These are phyloP conservation scores for Clavelina lepadiformis DNA, from an alignment of 23 tunicate genomes.

Conservation along the genomic window DNA sequence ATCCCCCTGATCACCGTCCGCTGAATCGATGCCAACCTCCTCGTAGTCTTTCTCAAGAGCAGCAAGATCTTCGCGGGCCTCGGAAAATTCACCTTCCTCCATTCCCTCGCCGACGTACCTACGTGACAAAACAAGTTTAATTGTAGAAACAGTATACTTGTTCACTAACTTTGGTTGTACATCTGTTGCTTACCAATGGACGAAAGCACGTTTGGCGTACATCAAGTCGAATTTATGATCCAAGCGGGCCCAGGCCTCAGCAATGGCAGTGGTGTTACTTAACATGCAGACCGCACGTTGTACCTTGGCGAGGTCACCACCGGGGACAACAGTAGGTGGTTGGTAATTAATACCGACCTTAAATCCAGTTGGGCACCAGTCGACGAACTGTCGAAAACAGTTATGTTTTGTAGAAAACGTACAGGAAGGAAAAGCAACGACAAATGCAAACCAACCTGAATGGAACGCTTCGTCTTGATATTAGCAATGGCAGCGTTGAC, in stretches of 20 bases:
- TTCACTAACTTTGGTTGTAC: not conserved
- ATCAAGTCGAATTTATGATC: constrained; percentile 52
- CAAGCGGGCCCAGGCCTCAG: constrained; percentile 43
- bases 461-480: constrained; percentile 35
- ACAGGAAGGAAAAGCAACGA: too few relatives aligned
- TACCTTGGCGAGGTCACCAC: constrained; percentile 45
- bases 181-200: constrained; percentile 65
- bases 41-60: constrained; percentile 64
- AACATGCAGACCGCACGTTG: constrained; percentile 47
- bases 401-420: too few relatives aligned
- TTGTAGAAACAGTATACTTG: not conserved
- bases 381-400: constrained; percentile 33
- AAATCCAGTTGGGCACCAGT: constrained; percentile 56
- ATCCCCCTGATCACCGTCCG: constrained; percentile 32
- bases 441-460: too few relatives aligned
- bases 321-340: constrained; percentile 49
- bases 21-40: constrained; percentile 66
- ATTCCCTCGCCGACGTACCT: constrained; percentile 58
- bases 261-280: constrained; percentile 58
- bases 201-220: constrained; percentile 58
- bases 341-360: constrained; percentile 41
- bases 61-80: constrained; percentile 44
- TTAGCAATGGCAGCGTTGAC: constrained; percentile 55
- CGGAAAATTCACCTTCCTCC: constrained; percentile 82
- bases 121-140: too few relatives aligned